Evolutionary conservation across 37 sponge, comb jelly and placozoan species (phyloP).

Genomic region (Hormiphora californensis): DNA sequence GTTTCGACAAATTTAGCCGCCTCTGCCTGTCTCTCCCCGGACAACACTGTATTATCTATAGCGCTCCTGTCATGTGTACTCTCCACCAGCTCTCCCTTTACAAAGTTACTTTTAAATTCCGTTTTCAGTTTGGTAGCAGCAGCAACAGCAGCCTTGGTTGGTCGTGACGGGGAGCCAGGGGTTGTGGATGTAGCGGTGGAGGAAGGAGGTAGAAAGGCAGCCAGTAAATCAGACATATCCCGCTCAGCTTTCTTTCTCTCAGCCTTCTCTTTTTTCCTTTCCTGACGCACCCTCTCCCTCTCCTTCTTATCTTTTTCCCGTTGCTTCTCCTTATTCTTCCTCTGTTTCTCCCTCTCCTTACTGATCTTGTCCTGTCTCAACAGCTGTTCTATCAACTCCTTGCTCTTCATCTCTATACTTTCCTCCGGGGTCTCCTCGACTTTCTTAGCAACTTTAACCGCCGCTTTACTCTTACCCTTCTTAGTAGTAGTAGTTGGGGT

Average conservation of each 20-base stretch:
- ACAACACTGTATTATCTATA: constrained; percentile 18
- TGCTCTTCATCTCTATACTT: constrained; percentile 44
- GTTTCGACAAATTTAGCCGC: background rate
- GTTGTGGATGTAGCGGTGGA: too few species aligned
- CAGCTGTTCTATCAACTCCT: constrained; percentile 21
- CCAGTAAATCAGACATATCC: background rate
- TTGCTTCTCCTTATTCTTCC: constrained; percentile 47
- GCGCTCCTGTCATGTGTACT: constrained; percentile 29
- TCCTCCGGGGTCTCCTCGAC: background rate
- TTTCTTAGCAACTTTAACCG: background rate
- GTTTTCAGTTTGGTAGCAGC: constrained; percentile 23
- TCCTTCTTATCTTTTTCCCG: constrained; percentile 51
- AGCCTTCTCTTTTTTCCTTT: background rate
- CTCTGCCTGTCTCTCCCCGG: background rate
- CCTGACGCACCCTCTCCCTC: constrained; percentile 6
- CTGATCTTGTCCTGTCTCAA: constrained; percentile 16
- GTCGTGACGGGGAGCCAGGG: too few species aligned
- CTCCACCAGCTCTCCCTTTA: constrained; percentile 27
- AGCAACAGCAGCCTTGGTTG: too few species aligned
- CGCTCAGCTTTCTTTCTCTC: constrained; percentile 17
- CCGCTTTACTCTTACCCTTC: background rate
- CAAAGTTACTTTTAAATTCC: constrained; percentile 50
- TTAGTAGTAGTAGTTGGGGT: too few species aligned
- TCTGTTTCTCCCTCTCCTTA: constrained; percentile 27
- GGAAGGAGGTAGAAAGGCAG: too few species aligned